phyloP scores from a whole-genome alignment of 2,113 vertebrate genomes.

The Xiphophorus hellerii region DNA sequence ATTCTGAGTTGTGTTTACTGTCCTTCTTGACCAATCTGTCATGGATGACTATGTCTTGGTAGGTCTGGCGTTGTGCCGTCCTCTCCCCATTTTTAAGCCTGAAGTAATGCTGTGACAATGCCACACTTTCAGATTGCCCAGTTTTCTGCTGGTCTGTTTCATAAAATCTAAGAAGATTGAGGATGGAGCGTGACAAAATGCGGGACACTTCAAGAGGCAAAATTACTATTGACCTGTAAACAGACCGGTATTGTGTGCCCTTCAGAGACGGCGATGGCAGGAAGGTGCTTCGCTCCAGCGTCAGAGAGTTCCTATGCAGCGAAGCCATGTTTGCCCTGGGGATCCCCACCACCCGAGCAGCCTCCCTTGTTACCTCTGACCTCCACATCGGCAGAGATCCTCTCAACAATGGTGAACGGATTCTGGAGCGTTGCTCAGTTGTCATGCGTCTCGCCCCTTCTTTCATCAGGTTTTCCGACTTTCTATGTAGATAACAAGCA shows the following conservation, averaged over 20 bases:
- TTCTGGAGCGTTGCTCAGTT: slow-evolving; percentile 83
- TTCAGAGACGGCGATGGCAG: slow-evolving; percentile 87
- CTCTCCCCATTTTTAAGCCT: no score
- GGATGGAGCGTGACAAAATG: no score
- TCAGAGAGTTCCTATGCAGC: slow-evolving; percentile 91
- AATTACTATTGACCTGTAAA: neutral
- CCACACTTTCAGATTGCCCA: no score
- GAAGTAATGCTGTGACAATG: no score
- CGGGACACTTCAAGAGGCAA: no score
- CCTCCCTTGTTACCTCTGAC: slow-evolving; percentile 85
- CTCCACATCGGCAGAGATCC: slow-evolving; percentile 82
- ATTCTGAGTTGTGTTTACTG: no score
- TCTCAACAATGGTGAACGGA: slow-evolving; percentile 85
- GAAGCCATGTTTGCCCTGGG: slow-evolving; percentile 90
- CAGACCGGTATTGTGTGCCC: neutral
- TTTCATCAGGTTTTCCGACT: slow-evolving; percentile 40
- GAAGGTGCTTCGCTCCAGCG: slow-evolving; percentile 89
- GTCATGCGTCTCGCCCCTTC: slow-evolving; percentile 75
- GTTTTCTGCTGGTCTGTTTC: no score
- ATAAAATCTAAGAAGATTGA: neutral
- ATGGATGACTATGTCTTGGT: no score
- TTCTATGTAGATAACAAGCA: neutral
- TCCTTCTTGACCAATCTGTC: no score
- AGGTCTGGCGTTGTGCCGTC: no score
- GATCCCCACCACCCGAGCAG: slow-evolving; percentile 87